Conservation (phyloP, 1,140 invertebrate species). For the Acyrthosiphon pisum region DNA sequence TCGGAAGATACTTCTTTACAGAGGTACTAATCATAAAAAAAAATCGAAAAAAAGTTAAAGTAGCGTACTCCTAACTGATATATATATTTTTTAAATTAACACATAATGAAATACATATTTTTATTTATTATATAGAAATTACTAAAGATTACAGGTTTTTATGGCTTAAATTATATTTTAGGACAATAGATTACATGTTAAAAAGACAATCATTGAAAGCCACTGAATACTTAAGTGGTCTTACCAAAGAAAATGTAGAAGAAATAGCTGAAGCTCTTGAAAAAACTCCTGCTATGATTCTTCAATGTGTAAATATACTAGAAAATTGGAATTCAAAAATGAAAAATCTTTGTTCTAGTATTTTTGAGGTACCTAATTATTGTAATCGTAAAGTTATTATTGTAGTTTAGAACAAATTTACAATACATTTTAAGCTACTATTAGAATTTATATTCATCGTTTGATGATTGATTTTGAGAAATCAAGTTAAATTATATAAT, state of each 20-base stretch:
- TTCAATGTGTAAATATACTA: constrained; percentile 37
- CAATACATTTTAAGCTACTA: too few species aligned
- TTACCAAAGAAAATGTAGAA: constrained; percentile 26
- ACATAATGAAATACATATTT: background rate
- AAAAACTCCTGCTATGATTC: constrained; percentile 38
- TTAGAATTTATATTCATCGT: background rate
- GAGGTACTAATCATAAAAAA: too few species aligned
- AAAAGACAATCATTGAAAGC: constrained; percentile 31
- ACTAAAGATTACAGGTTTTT: background rate
- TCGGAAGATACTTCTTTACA: too few species aligned
- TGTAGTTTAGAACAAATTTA: background rate
- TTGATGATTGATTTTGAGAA: background rate
- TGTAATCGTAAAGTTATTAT: background rate
- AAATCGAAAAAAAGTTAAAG: too few species aligned
- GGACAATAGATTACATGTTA: constrained; percentile 6
- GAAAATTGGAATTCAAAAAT: constrained; percentile 42
- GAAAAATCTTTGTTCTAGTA: constrained; percentile 29
- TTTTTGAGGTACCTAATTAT: constrained; percentile 44
- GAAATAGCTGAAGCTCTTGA: constrained; percentile 9
- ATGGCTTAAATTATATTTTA: background rate
- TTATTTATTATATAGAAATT: too few species aligned
- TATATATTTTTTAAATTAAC: too few species aligned
- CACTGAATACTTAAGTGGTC: constrained; percentile 30
- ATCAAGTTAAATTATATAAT: background rate
- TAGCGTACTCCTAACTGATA: too few species aligned